Base-by-base conservation (phyloP, 2,113 vertebrate species). In the Pterocles orientalis region DNA sequence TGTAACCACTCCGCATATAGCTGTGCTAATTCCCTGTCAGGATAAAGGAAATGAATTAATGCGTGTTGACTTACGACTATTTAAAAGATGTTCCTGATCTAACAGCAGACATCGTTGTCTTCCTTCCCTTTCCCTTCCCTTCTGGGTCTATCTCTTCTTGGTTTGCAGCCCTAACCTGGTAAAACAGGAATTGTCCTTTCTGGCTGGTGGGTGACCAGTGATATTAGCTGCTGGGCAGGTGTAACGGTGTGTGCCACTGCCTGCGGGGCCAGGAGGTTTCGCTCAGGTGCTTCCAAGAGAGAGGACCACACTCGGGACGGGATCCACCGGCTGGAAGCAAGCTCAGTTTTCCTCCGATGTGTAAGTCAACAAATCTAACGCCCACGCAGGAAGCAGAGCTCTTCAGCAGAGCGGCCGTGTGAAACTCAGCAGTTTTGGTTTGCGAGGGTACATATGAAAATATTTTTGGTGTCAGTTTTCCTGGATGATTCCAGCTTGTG, bases 401-500 rank as follows among this genome's bases (percentile, higher is more conserved):
- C 73, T 61, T 82, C 85, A 77, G 78, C 54, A 61, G 57, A 61
- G 50, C 92, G 72, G 72, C 72, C 92, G 6, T 91, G 94, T 45
- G 92, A 94, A 89, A 95, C 80, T 97, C 94, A 96, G 92, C 90
- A 92, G 9, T 89, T 94, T 65, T 86, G 94, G 92, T 92, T 82
- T 94, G 88, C 0, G 7, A 92, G 72, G 94, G 83, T 64, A 94
- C 86, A 43, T 86, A 82, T 7, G 86, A 96, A 97, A 97, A 95
- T 94, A 96, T 84, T 96, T 91, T 89, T 71, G n/a, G 61, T 94
- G 96, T 96, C 83, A 69, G 66, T 91, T 97, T 96, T 94, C 94
- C 77, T 76, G 83, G 77, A 94, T 0, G 0, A 89, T 54, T 91
- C 61, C 65, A 87, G 83, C 90, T 43, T 91, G 83, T 86, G 95